These are phyloP conservation scores for Spermophilus dauricus DNA, from an alignment of 2,113 vertebrate species.

Conservation along the genomic window DNA sequence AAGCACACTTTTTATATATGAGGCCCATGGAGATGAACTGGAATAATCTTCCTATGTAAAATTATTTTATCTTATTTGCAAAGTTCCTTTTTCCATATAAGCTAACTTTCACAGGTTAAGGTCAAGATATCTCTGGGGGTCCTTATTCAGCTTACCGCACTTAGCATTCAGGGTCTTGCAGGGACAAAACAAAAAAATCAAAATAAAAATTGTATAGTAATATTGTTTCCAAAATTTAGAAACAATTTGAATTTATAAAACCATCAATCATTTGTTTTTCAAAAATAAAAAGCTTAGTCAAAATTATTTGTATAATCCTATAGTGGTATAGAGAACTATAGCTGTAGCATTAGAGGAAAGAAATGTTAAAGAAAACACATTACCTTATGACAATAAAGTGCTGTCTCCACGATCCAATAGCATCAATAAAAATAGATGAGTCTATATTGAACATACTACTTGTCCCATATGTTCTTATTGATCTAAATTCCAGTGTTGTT, in stretches of 20 bases:
- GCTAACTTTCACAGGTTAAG: background rate
- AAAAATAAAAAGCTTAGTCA: background rate
- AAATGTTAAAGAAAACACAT: background rate
- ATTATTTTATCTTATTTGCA: background rate
- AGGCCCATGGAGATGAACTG: background rate
- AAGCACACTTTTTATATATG: background rate
- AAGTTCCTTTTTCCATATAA: background rate
- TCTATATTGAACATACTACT: background rate
- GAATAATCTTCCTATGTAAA: background rate
- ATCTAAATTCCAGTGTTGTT: background rate
- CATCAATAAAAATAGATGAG: background rate
- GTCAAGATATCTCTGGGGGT: background rate
- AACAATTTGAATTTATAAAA: background rate
- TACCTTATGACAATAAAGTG: background rate
- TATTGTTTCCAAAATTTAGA: background rate
- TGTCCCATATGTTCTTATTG: background rate
- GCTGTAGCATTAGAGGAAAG: background rate
- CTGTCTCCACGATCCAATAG: background rate
- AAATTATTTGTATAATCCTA: background rate
- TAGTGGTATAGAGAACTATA: background rate
- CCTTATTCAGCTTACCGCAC: background rate
- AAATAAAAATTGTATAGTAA: background rate
- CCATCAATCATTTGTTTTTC: background rate
- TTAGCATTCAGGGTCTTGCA: background rate
- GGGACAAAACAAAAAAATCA: too few species aligned